phyloP scores from a whole-genome alignment of 2,113 vertebrate genomes.

The Lycocorax pyrrhopterus region DNA sequence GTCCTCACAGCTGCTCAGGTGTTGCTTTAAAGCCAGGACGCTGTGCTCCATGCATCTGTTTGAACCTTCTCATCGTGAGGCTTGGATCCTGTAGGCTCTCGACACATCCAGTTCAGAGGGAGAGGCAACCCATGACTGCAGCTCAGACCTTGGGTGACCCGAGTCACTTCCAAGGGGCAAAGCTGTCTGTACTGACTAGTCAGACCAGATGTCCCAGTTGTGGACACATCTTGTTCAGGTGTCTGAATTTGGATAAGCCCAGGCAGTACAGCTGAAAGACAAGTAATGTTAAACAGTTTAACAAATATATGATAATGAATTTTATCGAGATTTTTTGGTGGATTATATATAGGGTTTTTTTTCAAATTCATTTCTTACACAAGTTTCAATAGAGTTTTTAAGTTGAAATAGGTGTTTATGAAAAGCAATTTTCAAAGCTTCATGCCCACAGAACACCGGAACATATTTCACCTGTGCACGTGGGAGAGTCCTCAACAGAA shows the following conservation, averaged over 20 bases:
- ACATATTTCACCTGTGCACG: background rate
- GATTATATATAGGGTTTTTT: background rate
- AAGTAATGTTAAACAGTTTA: background rate
- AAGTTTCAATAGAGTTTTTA: background rate
- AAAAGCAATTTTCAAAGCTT: background rate
- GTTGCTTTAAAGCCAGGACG: background rate
- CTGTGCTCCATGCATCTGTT: background rate
- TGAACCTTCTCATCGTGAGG: background rate
- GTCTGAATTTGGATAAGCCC: background rate
- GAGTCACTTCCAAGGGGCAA: background rate
- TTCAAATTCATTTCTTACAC: background rate
- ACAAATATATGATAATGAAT: background rate
- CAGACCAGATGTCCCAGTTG: background rate
- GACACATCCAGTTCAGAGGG: accelerated
- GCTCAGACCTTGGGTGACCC: background rate
- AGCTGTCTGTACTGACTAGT: background rate
- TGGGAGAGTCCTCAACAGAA: background rate
- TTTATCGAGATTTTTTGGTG: background rate
- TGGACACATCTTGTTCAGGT: background rate
- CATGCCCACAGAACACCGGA: background rate
- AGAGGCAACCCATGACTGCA: background rate
- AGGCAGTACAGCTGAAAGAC: background rate
- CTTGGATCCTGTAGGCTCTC: background rate
- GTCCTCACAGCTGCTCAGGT: background rate
- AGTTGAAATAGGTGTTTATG: background rate